Evolutionary conservation across 1,140 invertebrate species (phyloP), one percentile per base, ranked within the genome.

Genomic region (Coelopa frigida): DNA sequence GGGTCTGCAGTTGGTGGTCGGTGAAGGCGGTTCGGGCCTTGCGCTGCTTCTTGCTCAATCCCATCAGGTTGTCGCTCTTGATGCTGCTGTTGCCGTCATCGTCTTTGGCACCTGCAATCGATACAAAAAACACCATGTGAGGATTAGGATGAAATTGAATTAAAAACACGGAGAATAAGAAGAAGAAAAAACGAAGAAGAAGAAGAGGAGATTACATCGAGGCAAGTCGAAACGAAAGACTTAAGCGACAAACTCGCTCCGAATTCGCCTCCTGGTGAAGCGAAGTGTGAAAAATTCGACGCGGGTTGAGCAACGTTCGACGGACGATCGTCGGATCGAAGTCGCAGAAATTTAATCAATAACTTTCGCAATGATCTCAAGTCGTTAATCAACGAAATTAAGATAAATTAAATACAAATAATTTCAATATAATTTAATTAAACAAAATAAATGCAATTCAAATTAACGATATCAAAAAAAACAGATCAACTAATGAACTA

Each of bases 21-120:
- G 93, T 96, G 73, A 98, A 98, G 4, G 94, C 94, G 11, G 94
- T 98, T 37, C 94, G 71, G 4, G 94, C 93, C 73, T 98, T 98
- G 29, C 94, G 72, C 56, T 95, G 90, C 70, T 97, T 98, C 72
- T 97, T 97, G 46, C 77, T 80, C 24, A 84, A 67, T 1, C 65
- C 68, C 36, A 63, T 62, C 48, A 22, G 49, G 51, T 37, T 56
- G 31, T 62, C 53, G 35, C 64, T 67, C 44, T 60, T 68, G 21
- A 65, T 41, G 20, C 60, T 63, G 23, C 62, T 65, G 37, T 68
- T 55, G 26, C 57, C 61, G 21, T 68, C 66, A 15, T 69, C 66
- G 37, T 70, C 66, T 56, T 69, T 67, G 56, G 53, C 63, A 36
- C 63, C 67, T 70, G 55, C 3, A 56, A 10, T 10, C 7, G 8